A percentile compares a stretch with the other conserved stretches of the same genome.
phyloP scores from a whole-genome alignment of 2,113 vertebrate species.

The Prochilodus magdalenae region DNA sequence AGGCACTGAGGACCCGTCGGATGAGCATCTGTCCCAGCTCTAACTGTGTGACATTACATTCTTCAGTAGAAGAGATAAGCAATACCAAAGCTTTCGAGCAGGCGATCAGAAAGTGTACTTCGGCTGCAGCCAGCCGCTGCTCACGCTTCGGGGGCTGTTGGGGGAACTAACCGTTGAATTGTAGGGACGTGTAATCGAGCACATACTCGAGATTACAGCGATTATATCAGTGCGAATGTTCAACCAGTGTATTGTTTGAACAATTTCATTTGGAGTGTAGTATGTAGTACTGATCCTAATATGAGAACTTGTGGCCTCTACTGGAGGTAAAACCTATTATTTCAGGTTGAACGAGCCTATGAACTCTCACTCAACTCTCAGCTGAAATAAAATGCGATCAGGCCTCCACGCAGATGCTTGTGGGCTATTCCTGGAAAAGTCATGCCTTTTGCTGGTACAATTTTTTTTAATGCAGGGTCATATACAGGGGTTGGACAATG shows the following conservation, averaged over 20 bases:
- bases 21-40: not conserved
- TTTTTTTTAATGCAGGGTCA: too few species aligned
- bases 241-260: not conserved
- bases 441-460: too few species aligned
- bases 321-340: not conserved
- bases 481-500: too few species aligned
- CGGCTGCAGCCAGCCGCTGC: not conserved
- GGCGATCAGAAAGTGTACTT: not conserved
- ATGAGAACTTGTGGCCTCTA: constrained; percentile 3
- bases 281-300: not conserved
- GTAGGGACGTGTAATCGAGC: not conserved
- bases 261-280: not conserved
- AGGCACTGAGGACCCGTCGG: not conserved
- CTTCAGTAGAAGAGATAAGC: not conserved
- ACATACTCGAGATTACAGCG: not conserved
- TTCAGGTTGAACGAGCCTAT: not conserved
- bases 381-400: not conserved
- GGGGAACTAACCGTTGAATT: not conserved
- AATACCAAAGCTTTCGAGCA: not conserved
- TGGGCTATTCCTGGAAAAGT: too few species aligned
- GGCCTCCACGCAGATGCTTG: not conserved
- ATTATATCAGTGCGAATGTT: not conserved
- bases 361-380: not conserved
- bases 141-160: not conserved
- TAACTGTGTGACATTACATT: not conserved